Percentiles rank a stretch among this genome's conserved stretches.
phyloP scores from a whole-genome alignment of 2,888 invertebrate genomes.

The Hedychridium roseum region DNA sequence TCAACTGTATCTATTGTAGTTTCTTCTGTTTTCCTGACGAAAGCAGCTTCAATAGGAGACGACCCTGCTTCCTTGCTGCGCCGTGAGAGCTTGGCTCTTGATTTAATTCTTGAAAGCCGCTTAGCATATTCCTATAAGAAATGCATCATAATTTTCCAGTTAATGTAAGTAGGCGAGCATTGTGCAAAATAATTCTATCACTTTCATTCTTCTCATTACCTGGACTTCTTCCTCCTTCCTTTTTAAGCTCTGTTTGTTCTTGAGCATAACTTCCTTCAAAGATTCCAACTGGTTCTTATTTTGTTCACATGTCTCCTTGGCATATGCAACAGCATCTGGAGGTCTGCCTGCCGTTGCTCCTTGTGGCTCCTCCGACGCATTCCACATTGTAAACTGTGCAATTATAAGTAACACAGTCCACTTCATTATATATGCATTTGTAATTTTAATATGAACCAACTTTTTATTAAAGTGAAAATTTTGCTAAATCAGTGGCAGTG shows the following conservation, averaged over 20 bases:
- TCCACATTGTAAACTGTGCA: slow-evolving; percentile 58
- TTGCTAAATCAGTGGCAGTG: slow-evolving; percentile 58
- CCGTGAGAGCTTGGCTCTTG: slow-evolving; percentile 56
- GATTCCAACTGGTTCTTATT: slow-evolving; percentile 52
- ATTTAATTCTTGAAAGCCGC: slow-evolving; percentile 62
- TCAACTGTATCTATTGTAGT: slow-evolving; percentile 31
- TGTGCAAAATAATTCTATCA: no score
- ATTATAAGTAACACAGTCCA: slow-evolving; percentile 52
- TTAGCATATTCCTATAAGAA: slow-evolving; percentile 61
- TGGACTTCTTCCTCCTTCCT: slow-evolving; percentile 59
- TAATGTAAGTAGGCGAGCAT: no score
- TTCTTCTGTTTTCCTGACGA: slow-evolving; percentile 35
- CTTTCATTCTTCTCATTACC: slow-evolving; percentile 39
- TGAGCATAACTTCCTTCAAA: slow-evolving; percentile 56
- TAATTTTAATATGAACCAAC: slow-evolving; percentile 20
- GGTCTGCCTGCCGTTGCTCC: slow-evolving; percentile 44
- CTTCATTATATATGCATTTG: slow-evolving; percentile 42
- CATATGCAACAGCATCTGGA: slow-evolving; percentile 34
- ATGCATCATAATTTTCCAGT: no score
- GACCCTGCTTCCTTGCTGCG: slow-evolving; percentile 45
- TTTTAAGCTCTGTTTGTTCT: slow-evolving; percentile 54
- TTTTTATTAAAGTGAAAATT: slow-evolving; percentile 16
- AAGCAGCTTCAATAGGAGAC: slow-evolving; percentile 42
- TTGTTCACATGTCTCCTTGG: slow-evolving; percentile 48
- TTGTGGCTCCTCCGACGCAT: slow-evolving; percentile 52